Evolutionary conservation across 2,113 vertebrate species (phyloP).

Genomic region (Alethe castanea): DNA sequence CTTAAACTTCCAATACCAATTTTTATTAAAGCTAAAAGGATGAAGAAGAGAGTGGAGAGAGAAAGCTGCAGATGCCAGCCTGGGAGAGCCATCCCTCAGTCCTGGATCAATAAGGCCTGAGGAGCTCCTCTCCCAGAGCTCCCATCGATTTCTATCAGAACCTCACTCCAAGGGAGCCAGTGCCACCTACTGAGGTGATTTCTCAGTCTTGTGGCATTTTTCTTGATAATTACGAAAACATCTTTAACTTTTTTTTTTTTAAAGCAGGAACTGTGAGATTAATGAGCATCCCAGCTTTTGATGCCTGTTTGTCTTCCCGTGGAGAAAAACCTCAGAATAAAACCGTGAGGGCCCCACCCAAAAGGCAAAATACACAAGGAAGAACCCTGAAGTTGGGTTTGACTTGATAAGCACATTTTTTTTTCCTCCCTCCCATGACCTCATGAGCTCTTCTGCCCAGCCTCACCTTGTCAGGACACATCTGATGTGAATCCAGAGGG

Average conservation of each 20-base stretch:
- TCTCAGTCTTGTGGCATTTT: neutral
- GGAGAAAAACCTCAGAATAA: neutral
- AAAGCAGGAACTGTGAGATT: neutral
- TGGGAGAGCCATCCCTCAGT: neutral
- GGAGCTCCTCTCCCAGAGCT: neutral
- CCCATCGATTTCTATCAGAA: neutral
- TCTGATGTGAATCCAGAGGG: neutral
- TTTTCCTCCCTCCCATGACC: neutral
- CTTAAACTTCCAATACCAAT: neutral
- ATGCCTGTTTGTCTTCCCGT: neutral
- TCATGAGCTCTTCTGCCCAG: neutral
- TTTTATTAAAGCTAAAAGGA: neutral
- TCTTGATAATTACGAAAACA: neutral
- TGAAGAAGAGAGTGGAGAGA: neutral
- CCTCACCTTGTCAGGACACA: neutral
- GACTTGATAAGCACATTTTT: neutral
- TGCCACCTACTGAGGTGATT: neutral
- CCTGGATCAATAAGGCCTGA: neutral
- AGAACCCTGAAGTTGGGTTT: rapidly evolving
- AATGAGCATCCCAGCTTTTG: neutral
- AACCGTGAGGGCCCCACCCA: neutral
- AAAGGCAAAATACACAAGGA: rapidly evolving
- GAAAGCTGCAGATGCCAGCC: neutral
- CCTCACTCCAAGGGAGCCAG: neutral
- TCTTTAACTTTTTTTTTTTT: neutral